Conservation (phyloP, 2,113 vertebrate species). For the Acanthisitta chloris region DNA sequence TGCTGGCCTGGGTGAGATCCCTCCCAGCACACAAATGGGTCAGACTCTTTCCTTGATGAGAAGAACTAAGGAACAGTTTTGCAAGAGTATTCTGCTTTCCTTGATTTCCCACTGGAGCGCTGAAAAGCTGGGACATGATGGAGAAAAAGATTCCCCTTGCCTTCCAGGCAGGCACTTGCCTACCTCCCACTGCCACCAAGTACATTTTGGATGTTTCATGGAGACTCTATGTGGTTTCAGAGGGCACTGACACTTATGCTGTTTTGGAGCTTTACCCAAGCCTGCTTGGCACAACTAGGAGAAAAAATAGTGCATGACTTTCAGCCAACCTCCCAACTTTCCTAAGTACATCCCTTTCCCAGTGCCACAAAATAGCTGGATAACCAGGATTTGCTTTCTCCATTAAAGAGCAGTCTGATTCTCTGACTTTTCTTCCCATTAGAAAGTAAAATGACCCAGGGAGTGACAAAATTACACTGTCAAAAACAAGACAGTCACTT, state of each 20-base stretch:
- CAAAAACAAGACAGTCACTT: slow-evolving; percentile 39
- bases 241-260: not conserved
- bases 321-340: not conserved
- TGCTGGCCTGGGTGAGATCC: rapidly evolving
- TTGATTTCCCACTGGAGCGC: not conserved
- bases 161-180: not conserved
- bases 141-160: not conserved
- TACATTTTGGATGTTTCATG: not conserved
- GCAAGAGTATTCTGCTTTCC: not conserved
- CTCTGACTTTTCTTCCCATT: slow-evolving; percentile 11
- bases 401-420: not conserved
- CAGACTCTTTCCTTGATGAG: not conserved
- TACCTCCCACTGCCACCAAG: not conserved
- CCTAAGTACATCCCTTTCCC: not conserved
- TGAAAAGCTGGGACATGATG: not conserved
- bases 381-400: not conserved
- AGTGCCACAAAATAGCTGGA: not conserved
- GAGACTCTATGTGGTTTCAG: not conserved
- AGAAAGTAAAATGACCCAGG: slow-evolving; percentile 46
- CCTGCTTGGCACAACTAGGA: not conserved
- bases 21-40: not conserved
- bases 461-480: slow-evolving; percentile 38
- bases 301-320: not conserved
- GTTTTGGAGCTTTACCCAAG: not conserved
- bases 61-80: not conserved